Evolutionary conservation across 2,113 vertebrate species (phyloP).

Genomic region (Fulica atra): DNA sequence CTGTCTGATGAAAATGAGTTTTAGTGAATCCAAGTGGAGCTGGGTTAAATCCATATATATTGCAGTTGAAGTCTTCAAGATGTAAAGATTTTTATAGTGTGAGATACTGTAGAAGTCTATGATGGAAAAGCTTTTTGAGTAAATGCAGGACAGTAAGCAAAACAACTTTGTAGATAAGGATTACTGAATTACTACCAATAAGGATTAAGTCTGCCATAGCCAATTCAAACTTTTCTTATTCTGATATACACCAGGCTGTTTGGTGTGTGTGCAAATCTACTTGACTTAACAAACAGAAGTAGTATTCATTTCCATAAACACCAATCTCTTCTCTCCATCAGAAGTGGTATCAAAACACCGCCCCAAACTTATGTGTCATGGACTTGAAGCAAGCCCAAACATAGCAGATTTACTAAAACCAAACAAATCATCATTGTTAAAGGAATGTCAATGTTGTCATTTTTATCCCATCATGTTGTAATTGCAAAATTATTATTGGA

Average conservation of each 20-base stretch:
- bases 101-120: constrained; percentile 10
- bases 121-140: constrained; percentile 61
- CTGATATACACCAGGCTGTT: constrained; percentile 71
- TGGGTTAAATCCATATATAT: constrained; percentile 71
- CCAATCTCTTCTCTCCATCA: not conserved
- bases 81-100: constrained; percentile 66
- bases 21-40: constrained; percentile 67
- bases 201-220: constrained; percentile 68
- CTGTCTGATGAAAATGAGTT: constrained; percentile 73
- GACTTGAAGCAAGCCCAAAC: not conserved
- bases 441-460: not conserved
- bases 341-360: not conserved
- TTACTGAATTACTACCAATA: constrained; percentile 60
- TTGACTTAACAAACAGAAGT: not conserved
- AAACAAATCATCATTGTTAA: not conserved
- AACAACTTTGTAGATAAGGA: constrained; percentile 57
- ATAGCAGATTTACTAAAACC: not conserved
- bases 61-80: constrained; percentile 66
- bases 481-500: constrained; percentile 36
- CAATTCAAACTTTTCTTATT: constrained; percentile 60
- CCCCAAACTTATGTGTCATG: not conserved
- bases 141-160: constrained; percentile 63
- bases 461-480: not conserved
- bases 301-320: not conserved
- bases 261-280: not conserved